Base-by-base conservation (phyloP, 1,140 invertebrate genomes). In the Drosophila tani region DNA sequence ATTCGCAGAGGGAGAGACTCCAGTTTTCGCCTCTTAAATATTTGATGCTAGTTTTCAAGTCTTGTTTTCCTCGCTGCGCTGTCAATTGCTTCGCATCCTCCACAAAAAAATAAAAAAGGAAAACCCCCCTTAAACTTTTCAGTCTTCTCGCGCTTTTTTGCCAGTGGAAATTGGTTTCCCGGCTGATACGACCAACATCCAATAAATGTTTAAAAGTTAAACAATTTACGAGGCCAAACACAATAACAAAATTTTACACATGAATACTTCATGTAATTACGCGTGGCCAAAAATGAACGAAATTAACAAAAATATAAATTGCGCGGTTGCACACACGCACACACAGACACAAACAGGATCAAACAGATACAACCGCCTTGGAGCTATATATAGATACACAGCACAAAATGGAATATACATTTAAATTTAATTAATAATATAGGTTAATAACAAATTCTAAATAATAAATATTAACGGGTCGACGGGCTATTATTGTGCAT, bases 261-360 rank as follows among this genome's bases (percentile, higher is more conserved):
- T 90, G 85, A 88, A 87, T 88, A 75, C 81, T 81, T 84, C 63
- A 88, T 84, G 84, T 87, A 87, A 90, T 87, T 88, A 90, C 78
- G 84, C 69, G 68, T 75, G 66, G 53, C 56, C 58, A 81, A 88
- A 75, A 84, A 70, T 69, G 68, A 78, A 87, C 68, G 84, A 84
- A 68, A 75, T 78, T 75, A 78, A 65, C 64, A 65, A 65, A 73
- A 83, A 81, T 74, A 84, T 81, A 75, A 79, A 84, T 81, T 83
- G 71, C 49, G 66, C 19, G 46, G 60, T 67, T 60, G 51, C 58
- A 45, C 64, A 71, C 17, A 55, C 64, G 68, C 17, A 55, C 21
- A 45, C n/a, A 59, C n/a, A 46, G 9, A 69, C 11, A 58, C n/a
- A 76, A 17, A 75, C n/a, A 41, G 41, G 38, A 41, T 53, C 50